Evolutionary conservation across 2,888 invertebrate species (phyloP), one percentile per base, ranked within the genome.

Genomic region (Aphrophora alni): DNA sequence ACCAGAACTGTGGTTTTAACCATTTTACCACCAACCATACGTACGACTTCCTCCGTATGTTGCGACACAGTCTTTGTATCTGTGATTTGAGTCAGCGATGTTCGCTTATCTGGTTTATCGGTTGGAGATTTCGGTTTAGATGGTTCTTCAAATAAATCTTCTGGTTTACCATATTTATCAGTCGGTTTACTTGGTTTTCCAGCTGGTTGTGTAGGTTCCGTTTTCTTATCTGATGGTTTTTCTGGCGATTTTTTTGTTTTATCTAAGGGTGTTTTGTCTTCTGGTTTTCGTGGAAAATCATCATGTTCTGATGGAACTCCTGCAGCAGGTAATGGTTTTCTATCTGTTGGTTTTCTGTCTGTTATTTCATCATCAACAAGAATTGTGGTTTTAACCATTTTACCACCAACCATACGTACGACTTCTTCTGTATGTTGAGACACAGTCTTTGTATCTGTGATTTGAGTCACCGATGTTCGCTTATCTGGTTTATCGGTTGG

Each of bases 241-340:
- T n/a, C n/a, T n/a, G n/a, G n/a, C n/a, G n/a, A n/a, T n/a, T n/a
- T n/a, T n/a, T n/a, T n/a, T n/a, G n/a, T n/a, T n/a, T n/a, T n/a
- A n/a, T n/a, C n/a, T n/a, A n/a, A n/a, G n/a, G n/a, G n/a, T 33
- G 33, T 33, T 33, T n/a, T 76, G 17, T 76, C 80, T 5, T 27
- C 51, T 38, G 75, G 69, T 75, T 80, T 38, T 3, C 21, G 38
- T 24, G 80, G 80, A 51, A 10, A 33, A 33, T 33, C 33, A 33
- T 33, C 33, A 33, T 33, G 33, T 7, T 75, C 26, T 24, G 12
- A 25, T 26, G 25, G 25, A 14, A 71, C 76, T 26, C 80, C 80
- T 24, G 80, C 80, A 8, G 76, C 72, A n/a, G 80, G 80, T 21
- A 76, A 24, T 12, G 75, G 72, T 51, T 76, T 76, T 76, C 59